A percentile compares a stretch with the other conserved stretches of the same genome.
phyloP scores from a whole-genome alignment of 2,888 invertebrate genomes.

The Drosophila lacicola region DNA sequence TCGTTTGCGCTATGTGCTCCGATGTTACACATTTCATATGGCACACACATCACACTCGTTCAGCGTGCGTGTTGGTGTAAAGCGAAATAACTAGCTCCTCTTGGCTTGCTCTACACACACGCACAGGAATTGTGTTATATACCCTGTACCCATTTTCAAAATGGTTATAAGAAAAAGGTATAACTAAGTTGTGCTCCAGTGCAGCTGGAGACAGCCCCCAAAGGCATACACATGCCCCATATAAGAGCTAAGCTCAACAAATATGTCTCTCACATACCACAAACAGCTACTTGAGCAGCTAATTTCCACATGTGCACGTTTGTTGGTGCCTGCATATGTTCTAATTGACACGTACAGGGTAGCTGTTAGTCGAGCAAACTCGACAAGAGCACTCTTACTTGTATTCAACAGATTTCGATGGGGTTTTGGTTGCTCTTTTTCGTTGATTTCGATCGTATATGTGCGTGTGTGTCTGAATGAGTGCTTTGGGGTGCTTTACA shows the following conservation, averaged over 20 bases:
- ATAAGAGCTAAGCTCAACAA: too few species aligned
- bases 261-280: too few species aligned
- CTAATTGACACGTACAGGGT: conserved; percentile 3
- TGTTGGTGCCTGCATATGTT: background rate
- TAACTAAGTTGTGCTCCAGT: background rate
- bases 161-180: conserved; percentile 1
- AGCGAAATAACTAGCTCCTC: conserved; percentile 39
- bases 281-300: too few species aligned
- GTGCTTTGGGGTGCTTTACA: conserved; percentile 51
- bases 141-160: conserved; percentile 2
- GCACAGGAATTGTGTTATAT: conserved; percentile 52
- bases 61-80: conserved; percentile 30
- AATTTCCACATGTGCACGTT: too few species aligned
- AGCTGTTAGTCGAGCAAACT: conserved; percentile 12
- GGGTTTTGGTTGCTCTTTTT: conserved; percentile 46
- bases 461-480: conserved; percentile 45
- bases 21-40: conserved; percentile 75
- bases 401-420: conserved; percentile 62
- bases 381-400: conserved; percentile 30
- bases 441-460: conserved; percentile 57
- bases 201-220: too few species aligned
- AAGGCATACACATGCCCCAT: too few species aligned
- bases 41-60: conserved; percentile 38
- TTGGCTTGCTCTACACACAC: conserved; percentile 31
- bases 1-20: conserved; percentile 42